Percentiles rank a stretch among this genome's conserved stretches.
Conservation (phyloP, 2,888 invertebrate species). For the Ectemnius lituratus region DNA sequence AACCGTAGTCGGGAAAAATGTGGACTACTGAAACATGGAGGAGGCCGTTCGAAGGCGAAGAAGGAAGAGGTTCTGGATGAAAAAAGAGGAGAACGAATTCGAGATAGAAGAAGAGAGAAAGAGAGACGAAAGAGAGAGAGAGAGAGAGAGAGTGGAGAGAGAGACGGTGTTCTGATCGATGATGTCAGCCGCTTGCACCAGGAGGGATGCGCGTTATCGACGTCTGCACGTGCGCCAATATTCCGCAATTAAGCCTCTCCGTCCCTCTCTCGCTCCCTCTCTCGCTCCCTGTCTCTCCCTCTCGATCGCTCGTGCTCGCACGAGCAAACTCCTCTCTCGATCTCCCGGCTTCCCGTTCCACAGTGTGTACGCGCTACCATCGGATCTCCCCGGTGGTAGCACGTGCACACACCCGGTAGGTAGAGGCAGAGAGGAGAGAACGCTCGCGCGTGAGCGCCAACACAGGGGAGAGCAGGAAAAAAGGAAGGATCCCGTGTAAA, state of each 20-base stretch:
- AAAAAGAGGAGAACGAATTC: not conserved
- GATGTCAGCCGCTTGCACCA: conserved; percentile 53
- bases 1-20: not conserved
- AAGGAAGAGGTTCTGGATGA: not conserved
- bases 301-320: not conserved
- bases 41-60: not conserved
- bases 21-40: not conserved
- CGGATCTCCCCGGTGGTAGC: conserved; percentile 32
- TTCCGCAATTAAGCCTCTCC: conserved; percentile 56
- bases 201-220: conserved; percentile 57
- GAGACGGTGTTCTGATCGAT: conserved; percentile 56
- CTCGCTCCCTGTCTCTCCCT: conserved; percentile 22
- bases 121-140: conserved; percentile 10
- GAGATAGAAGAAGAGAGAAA: too few relatives aligned
- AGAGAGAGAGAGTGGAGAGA: conserved; percentile 13
- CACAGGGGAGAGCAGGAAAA: conserved; percentile 38
- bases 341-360: conserved; percentile 7
- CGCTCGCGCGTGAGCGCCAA: conserved; percentile 30
- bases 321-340: conserved; percentile 11
- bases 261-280: conserved; percentile 26
- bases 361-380: not conserved
- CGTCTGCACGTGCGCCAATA: conserved; percentile 61
- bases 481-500: conserved; percentile 33
- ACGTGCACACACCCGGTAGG: conserved; percentile 43
- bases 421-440: not conserved